Base-by-base conservation (phyloP, 2,797 vertebrate genomes). In the Anabacerthia variegaticeps region DNA sequence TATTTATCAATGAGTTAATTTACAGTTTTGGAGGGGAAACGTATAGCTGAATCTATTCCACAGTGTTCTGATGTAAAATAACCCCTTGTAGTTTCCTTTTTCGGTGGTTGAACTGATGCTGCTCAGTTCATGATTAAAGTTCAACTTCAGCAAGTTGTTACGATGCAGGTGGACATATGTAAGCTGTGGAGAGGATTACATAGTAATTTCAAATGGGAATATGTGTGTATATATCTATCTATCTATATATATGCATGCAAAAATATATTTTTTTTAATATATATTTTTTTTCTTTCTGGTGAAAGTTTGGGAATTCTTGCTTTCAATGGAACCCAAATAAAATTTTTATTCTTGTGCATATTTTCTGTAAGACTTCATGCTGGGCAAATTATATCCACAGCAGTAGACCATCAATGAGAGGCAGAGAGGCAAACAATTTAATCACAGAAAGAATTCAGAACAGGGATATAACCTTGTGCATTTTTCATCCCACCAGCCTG, bases 1-100 rank as follows among this genome's bases (percentile, higher is more conserved):
- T 72, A 72, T 95, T 93, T 91, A 88, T 73, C 68, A 94, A 65
- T 69, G 36, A 83, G 44, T 85, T 92, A 91, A 89, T 91, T 92
- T 91, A 49, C 30, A 72, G 74, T 86, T 93, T 80, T 77, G n/a
- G 34, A 89, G 61, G 14, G 17, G 62, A 78, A 90, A 79, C 58
- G 10, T 58, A 65, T 56, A 65, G 23, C 52, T 92, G 61, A 36
- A 84, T 81, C 36, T 19, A 67, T 20, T 88, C 19, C 52, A 69
- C 4, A 10, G 7, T 62, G n/a, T 51, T 93, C 30, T 65, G 28
- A 66, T 0, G 2, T 61, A 72, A 93, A 79, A 58, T 49, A 87
- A 82, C 10, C 21, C 12, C 19, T 85, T n/a, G 28, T 39, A 69
- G 23, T 7, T 61, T 36, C 32, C 36, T 75, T 51, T 80, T 34